phyloP scores from a whole-genome alignment of 2,888 invertebrate species.

The Brachycybe producta region DNA sequence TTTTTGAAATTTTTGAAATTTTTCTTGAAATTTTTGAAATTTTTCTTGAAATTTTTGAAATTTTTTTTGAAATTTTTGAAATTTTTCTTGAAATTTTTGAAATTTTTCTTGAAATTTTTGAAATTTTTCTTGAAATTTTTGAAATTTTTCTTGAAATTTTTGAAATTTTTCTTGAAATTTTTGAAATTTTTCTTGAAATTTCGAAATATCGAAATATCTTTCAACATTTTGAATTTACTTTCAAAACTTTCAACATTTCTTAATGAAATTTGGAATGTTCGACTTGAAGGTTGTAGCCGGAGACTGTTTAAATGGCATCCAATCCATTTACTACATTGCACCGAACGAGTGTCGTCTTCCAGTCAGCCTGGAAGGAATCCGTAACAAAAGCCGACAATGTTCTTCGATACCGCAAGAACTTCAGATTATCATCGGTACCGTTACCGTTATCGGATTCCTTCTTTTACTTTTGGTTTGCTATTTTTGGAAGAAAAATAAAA shows the following conservation, averaged over 20 bases:
- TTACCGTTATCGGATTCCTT: conserved; percentile 29
- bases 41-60: too few species aligned
- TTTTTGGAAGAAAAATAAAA: conserved; percentile 35
- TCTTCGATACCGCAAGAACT: conserved; percentile 23
- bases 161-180: too few species aligned
- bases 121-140: too few species aligned
- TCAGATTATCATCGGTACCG: conserved; percentile 28
- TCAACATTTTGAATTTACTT: too few species aligned
- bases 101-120: too few species aligned
- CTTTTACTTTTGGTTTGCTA: conserved; percentile 32
- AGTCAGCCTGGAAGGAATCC: conserved; percentile 24
- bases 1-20: too few species aligned
- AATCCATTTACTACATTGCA: conserved; percentile 42
- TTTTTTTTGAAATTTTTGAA: too few species aligned
- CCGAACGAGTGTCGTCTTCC: conserved; percentile 30
- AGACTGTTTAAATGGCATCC: conserved; percentile 42
- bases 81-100: too few species aligned
- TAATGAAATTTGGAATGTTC: neutral
- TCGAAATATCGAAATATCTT: too few species aligned
- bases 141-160: too few species aligned
- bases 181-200: too few species aligned
- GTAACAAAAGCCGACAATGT: conserved; percentile 23
- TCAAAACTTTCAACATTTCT: conserved; percentile 7
- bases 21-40: too few species aligned
- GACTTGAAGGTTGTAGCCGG: conserved; percentile 35